Evolutionary conservation across 2,888 invertebrate species (phyloP).

Genomic region (Chalcis sispes): DNA sequence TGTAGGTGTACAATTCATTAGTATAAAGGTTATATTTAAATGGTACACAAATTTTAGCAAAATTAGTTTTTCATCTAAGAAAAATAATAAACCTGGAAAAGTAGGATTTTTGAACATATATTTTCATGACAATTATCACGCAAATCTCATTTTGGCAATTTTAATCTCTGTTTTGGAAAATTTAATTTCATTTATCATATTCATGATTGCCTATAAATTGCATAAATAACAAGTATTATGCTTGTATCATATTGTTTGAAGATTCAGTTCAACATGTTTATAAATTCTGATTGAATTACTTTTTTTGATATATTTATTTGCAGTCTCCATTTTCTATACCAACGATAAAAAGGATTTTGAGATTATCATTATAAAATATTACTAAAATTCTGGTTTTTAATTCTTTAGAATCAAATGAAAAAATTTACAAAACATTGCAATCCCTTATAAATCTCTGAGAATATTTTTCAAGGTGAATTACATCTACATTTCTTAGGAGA

Average conservation of each 20-base stretch:
- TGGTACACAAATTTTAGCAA: conserved; percentile 34
- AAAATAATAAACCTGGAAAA: conserved; percentile 29
- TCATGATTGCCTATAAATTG: conserved; percentile 39
- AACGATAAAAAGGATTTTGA: conserved; percentile 29
- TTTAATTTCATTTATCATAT: conserved; percentile 46
- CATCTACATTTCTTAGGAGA: conserved; percentile 45
- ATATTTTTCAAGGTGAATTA: conserved; percentile 49
- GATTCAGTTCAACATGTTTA: conserved; percentile 44
- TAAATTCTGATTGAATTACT: conserved; percentile 48
- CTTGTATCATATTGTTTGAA: conserved; percentile 42
- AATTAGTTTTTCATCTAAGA: conserved; percentile 47
- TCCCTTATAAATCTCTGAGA: conserved; percentile 37
- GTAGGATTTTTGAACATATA: conserved; percentile 42
- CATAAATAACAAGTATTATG: conserved; percentile 41
- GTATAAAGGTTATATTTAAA: conserved; percentile 27
- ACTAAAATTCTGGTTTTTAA: conserved; percentile 46
- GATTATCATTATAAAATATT: conserved; percentile 40
- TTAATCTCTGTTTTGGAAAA: conserved; percentile 44
- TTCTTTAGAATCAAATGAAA: conserved; percentile 44
- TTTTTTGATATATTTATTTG: conserved; percentile 50
- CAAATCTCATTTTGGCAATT: conserved; percentile 39
- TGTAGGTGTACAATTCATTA: conserved; percentile 25
- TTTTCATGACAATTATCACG: conserved; percentile 36
- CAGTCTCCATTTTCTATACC: conserved; percentile 51
- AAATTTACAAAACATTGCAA: conserved; percentile 31